Evolutionary conservation across 2,797 vertebrate genomes (phyloP), one percentile per base, ranked within the genome.

Genomic region (Sebastes flavidus): DNA sequence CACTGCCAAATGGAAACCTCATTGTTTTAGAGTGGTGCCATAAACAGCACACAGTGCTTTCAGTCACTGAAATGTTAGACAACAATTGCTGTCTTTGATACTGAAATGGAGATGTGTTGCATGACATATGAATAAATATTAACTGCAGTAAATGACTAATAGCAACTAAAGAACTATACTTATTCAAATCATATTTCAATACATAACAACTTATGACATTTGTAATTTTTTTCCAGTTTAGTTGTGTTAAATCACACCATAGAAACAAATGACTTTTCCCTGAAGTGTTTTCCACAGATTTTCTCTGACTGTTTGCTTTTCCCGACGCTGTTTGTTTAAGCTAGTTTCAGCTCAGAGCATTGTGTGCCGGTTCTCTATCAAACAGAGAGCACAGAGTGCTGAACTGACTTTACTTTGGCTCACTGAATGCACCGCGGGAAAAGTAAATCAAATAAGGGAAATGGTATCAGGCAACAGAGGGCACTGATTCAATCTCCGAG

Each of bases 271-370:
- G 0, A 30, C 11, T 66, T 61, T 65, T 62, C 49, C 32, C 49
- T 20, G 2, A 42, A 30, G 54, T 32, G 32, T 63, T 75, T 82
- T 46, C 34, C 61, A 73, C 76, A 74, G 79, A 87, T 88, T 84
- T 87, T 72, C 60, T 81, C 60, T 14, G 66, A n/a, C 68, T 91
- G 89, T 91, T 91, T 91, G 77, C 75, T 72, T 85, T 90, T 79
- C 66, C 38, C 63, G 18, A 0, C 72, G 42, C 77, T 90, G 85
- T 92, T 93, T 89, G 80, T 77, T 88, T 79, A 91, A 88, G 90
- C 77, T 42, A 71, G 87, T 93, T 92, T 90, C 86, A 83, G 71
- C 49, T 61, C 65, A 81, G 77, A 78, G 72, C 55, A 34, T 66
- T 90, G 82, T 85, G 81, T 78, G 81, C 34, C 24, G 14, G 61